These are phyloP conservation scores for Charaxes varanes DNA, from an alignment of 1,140 invertebrate species.

Conservation along the genomic window DNA sequence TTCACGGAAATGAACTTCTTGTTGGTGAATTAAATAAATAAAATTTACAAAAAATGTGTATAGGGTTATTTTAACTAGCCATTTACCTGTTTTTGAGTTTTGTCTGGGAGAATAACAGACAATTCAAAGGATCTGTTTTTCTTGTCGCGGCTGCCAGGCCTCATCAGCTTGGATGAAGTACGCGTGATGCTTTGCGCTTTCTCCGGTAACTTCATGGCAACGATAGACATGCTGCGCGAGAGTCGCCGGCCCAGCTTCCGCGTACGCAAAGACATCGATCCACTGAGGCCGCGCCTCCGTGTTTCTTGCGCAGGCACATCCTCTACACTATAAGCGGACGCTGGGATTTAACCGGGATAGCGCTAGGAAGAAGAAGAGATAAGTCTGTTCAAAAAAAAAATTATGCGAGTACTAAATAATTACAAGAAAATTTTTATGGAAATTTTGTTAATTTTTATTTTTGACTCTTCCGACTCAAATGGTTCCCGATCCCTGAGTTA, in stretches of 20 bases:
- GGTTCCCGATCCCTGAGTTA: too few relatives aligned
- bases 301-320: conserved; percentile 34
- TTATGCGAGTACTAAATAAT: too few relatives aligned
- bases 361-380: too few relatives aligned
- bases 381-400: too few relatives aligned
- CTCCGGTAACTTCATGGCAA: conserved; percentile 71
- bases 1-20: too few relatives aligned
- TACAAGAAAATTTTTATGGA: too few relatives aligned
- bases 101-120: conserved; percentile 74
- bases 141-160: conserved; percentile 50
- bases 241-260: conserved; percentile 70
- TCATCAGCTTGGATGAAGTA: conserved; percentile 50
- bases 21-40: not conserved
- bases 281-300: conserved; percentile 52
- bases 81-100: conserved; percentile 74
- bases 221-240: conserved; percentile 74
- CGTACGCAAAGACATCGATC: conserved; percentile 66
- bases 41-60: not conserved
- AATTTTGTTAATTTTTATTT: too few relatives aligned
- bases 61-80: conserved; percentile 3
- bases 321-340: too few relatives aligned
- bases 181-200: conserved; percentile 64
- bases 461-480: too few relatives aligned
- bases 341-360: too few relatives aligned
- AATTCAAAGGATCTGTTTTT: conserved; percentile 67